Percentiles rank a stretch among this genome's conserved stretches.
These are phyloP conservation scores for Lypha dubia DNA, from an alignment of 2,888 invertebrate species.

Conservation along the genomic window DNA sequence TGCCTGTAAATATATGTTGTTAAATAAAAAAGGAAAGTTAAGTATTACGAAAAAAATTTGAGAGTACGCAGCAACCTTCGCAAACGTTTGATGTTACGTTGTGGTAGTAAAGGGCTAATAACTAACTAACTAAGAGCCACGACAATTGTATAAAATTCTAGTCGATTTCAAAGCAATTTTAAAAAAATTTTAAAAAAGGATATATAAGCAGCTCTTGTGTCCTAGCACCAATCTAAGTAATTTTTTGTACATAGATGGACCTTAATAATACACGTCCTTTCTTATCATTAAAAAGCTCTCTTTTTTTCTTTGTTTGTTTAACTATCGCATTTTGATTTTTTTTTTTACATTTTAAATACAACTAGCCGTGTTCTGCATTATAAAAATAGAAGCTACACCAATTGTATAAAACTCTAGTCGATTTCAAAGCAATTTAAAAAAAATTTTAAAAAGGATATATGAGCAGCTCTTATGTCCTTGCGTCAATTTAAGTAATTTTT, in stretches of 20 bases:
- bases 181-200: neutral
- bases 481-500: neutral
- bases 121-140: too few relatives aligned
- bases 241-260: neutral
- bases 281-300: neutral
- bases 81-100: too few relatives aligned
- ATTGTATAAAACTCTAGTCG: too few relatives aligned
- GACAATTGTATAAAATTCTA: too few relatives aligned
- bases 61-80: too few relatives aligned
- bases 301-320: neutral
- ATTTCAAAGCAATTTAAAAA: neutral
- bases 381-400: too few relatives aligned
- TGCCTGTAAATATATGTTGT: too few relatives aligned
- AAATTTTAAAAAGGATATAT: neutral
- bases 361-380: too few relatives aligned
- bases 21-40: too few relatives aligned
- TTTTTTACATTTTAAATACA: too few relatives aligned
- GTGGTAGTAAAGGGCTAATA: too few relatives aligned
- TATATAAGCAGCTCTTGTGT: neutral
- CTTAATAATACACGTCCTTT: neutral
- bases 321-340: neutral
- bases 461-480: neutral
- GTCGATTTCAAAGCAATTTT: neutral
- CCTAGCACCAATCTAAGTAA: neutral
- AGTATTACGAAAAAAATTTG: too few relatives aligned